These are phyloP conservation scores for Platycercus adscitus DNA, from an alignment of 2,113 vertebrate genomes.

Conservation along the genomic window DNA sequence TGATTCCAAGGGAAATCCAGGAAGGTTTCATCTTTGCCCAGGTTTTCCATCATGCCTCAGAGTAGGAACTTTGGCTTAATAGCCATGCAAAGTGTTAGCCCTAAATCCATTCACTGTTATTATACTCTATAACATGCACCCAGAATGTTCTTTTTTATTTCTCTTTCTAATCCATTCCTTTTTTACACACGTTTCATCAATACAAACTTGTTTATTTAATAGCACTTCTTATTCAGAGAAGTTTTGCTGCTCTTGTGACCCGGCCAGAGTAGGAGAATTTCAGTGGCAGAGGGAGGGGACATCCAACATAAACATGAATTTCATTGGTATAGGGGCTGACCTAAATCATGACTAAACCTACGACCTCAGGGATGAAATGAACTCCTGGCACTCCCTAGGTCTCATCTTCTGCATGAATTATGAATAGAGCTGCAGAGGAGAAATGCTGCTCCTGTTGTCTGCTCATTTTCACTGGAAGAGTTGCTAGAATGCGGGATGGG, in stretches of 20 bases:
- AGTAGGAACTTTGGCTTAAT: background rate
- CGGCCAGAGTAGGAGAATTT: background rate
- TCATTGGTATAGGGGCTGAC: background rate
- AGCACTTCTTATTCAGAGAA: background rate
- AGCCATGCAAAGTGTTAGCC: background rate
- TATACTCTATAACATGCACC: accelerated
- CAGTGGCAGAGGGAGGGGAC: background rate
- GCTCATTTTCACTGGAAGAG: background rate
- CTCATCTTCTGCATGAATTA: background rate
- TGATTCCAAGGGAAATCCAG: background rate
- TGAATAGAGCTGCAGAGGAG: background rate
- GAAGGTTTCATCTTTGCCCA: background rate
- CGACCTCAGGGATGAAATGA: background rate
- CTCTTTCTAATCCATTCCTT: background rate
- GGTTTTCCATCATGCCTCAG: background rate
- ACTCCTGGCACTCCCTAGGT: background rate
- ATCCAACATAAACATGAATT: background rate
- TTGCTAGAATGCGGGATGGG: background rate
- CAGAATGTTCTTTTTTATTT: background rate
- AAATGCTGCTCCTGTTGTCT: background rate
- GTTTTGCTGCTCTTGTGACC: background rate
- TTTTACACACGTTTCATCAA: background rate
- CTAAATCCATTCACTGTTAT: background rate
- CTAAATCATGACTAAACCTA: background rate
- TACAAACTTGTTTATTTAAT: background rate